phyloP scores from a whole-genome alignment of 2,797 vertebrate species.

The Alcedo quadribrachys region DNA sequence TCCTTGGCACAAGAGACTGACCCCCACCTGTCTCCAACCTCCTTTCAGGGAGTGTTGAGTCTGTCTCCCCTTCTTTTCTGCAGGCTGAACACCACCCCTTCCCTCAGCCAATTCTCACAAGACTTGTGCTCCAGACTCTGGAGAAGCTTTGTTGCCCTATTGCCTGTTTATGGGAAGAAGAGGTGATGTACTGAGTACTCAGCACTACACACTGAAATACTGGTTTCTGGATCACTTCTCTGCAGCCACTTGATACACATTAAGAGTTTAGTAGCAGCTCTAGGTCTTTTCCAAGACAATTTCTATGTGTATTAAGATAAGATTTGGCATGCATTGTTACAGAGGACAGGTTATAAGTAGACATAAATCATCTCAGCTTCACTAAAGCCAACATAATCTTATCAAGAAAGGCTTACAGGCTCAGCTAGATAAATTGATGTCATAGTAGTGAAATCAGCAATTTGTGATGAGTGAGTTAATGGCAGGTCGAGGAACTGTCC shows the following conservation, averaged over 20 bases:
- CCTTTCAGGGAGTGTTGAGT: background rate
- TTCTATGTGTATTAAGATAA: background rate
- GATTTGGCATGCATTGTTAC: background rate
- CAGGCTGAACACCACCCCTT: background rate
- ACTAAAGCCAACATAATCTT: background rate
- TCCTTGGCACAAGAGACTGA: background rate
- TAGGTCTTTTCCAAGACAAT: background rate
- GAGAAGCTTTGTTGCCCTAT: background rate
- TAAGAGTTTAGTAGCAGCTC: background rate
- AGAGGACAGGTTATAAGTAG: background rate
- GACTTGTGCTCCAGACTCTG: too few species aligned
- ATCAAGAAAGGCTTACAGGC: background rate
- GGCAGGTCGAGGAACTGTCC: background rate
- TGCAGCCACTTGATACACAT: background rate
- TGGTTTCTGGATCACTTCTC: background rate
- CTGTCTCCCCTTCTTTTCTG: background rate
- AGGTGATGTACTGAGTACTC: background rate
- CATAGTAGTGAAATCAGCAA: background rate
- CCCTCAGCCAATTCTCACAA: background rate
- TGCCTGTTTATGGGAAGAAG: background rate
- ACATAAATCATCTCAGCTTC: background rate
- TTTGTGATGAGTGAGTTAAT: background rate
- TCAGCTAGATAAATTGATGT: background rate
- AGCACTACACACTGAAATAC: too few species aligned
- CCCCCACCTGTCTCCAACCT: background rate